Percentiles rank a stretch among this genome's conserved stretches.
Evolutionary conservation across 2,797 vertebrate genomes (phyloP).

Genomic region (Peromyscus nudipes): DNA sequence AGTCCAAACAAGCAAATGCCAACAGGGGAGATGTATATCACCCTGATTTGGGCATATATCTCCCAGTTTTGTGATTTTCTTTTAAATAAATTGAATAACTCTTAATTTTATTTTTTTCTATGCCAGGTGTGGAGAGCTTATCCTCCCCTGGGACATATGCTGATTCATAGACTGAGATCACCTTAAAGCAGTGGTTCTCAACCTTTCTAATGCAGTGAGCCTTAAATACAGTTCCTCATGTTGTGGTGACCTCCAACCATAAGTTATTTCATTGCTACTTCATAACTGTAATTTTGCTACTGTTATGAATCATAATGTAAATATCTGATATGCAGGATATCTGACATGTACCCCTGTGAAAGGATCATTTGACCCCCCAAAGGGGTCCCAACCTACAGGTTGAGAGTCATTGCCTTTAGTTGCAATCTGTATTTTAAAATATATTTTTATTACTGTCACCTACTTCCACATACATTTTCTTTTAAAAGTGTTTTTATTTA

Average conservation of each 20-base stretch:
- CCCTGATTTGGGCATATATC: neutral
- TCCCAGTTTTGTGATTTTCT: neutral
- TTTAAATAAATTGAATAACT: neutral
- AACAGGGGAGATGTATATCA: neutral
- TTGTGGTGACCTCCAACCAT: neutral
- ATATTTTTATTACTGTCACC: neutral
- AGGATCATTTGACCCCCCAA: neutral
- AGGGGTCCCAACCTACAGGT: neutral
- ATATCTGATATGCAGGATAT: neutral
- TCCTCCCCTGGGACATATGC: neutral
- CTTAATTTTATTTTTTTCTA: neutral
- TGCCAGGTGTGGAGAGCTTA: neutral
- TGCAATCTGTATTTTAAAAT: neutral
- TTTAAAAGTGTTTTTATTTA: neutral
- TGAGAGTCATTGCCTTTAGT: neutral
- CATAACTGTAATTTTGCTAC: neutral
- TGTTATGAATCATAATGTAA: neutral
- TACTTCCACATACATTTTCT: neutral
- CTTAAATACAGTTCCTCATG: neutral
- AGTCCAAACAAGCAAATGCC: constrained; percentile 7
- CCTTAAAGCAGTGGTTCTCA: neutral
- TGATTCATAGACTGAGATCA: neutral
- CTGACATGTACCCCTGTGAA: neutral
- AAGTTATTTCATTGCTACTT: neutral
- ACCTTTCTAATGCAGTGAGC: neutral